Evolutionary conservation across 2,113 vertebrate genomes (phyloP).

Genomic region (Rhadina sibilatrix): DNA sequence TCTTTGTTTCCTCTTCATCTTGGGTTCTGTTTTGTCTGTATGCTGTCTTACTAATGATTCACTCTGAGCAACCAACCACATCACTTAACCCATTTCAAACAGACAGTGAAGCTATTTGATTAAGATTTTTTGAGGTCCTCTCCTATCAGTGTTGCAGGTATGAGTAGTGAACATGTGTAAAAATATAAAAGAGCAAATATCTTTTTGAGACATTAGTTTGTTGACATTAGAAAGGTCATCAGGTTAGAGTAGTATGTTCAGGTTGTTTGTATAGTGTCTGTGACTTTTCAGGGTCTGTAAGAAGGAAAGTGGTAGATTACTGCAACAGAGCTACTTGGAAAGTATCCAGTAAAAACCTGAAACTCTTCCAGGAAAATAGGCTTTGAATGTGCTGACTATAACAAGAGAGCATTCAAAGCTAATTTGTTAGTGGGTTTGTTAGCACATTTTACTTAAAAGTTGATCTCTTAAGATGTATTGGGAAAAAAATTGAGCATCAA

Average conservation of each 20-base stretch:
- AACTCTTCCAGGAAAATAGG: conserved; percentile 37
- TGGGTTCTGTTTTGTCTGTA: neutral
- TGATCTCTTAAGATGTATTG: conserved; percentile 28
- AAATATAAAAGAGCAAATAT: neutral
- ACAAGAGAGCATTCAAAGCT: conserved; percentile 42
- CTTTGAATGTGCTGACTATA: conserved; percentile 54
- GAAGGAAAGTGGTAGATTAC: conserved; percentile 1
- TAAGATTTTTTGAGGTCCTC: neutral
- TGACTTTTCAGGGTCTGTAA: neutral
- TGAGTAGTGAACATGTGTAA: neutral
- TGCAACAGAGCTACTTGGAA: conserved; percentile 32
- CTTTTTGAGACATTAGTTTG: neutral
- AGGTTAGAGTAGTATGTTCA: neutral
- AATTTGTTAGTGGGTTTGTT: conserved; percentile 57
- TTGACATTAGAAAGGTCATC: neutral
- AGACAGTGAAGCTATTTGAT: neutral
- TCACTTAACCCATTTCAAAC: neutral
- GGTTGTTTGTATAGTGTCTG: conserved; percentile 14
- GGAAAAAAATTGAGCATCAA: conserved; percentile 18
- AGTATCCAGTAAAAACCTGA: conserved; percentile 40
- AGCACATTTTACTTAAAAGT: conserved; percentile 42
- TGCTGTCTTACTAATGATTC: neutral
- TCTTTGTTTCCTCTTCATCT: neutral
- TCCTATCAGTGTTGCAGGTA: neutral
- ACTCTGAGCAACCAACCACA: neutral